phyloP scores from a whole-genome alignment of 2,797 vertebrate species.

The Taenioides sp. region DNA sequence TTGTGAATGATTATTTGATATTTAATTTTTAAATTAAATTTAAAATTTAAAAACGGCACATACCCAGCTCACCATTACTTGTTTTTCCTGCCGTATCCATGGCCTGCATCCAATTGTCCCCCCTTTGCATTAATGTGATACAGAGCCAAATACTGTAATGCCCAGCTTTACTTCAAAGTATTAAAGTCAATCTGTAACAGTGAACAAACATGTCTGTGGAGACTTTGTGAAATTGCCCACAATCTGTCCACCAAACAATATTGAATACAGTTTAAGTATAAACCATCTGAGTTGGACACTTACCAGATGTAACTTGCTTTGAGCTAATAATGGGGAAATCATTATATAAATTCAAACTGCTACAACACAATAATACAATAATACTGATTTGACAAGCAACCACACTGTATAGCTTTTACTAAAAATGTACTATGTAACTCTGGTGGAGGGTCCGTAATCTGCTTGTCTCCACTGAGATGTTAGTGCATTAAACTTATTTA shows the following conservation, averaged over 20 bases:
- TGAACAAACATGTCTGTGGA: slow-evolving; percentile 15
- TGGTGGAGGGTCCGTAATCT: no score
- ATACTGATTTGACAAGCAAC: slow-evolving; percentile 26
- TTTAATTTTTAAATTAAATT: neutral
- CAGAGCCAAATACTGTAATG: slow-evolving; percentile 35
- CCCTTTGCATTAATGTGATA: slow-evolving; percentile 35
- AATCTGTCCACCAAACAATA: slow-evolving; percentile 11
- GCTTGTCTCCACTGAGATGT: no score
- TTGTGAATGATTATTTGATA: neutral
- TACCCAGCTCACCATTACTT: neutral
- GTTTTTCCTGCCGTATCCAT: slow-evolving; percentile 20
- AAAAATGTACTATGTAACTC: neutral
- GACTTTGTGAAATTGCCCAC: slow-evolving; percentile 11
- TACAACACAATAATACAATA: slow-evolving; percentile 6
- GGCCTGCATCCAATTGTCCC: slow-evolving; percentile 2
- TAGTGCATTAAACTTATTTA: neutral
- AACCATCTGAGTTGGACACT: slow-evolving; percentile 57
- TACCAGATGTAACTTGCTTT: slow-evolving; percentile 8
- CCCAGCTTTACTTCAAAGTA: slow-evolving; percentile 42
- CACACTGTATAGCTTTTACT: neutral
- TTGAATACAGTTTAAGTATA: slow-evolving; percentile 25
- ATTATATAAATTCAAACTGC: neutral
- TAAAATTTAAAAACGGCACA: neutral
- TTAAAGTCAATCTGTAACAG: slow-evolving; percentile 42
- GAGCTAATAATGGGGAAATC: no score